A percentile compares a stretch with the other conserved stretches of the same genome.
Evolutionary conservation across 2,888 invertebrate genomes (phyloP).

Genomic region (Dexiosoma caninum): DNA sequence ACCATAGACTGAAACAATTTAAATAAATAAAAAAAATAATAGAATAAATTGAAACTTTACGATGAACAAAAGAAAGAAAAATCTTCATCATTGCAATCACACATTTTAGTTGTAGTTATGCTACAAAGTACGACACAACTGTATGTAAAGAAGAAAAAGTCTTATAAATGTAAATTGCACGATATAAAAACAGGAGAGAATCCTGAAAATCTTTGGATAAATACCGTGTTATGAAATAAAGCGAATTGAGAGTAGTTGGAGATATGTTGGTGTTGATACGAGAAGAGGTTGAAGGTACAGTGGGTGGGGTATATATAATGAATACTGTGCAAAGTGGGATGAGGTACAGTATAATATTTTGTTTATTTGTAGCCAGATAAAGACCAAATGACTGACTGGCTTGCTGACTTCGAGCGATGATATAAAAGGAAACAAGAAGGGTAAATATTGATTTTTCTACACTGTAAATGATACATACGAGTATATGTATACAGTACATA

Average conservation of each 20-base stretch:
- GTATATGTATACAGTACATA: too few species aligned
- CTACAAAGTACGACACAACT: slow-evolving; percentile 3
- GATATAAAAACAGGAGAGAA: slow-evolving; percentile 21
- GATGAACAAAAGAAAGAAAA: too few species aligned
- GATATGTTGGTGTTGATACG: slow-evolving; percentile 4
- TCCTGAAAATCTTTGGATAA: slow-evolving; percentile 42
- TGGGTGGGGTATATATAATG: background rate
- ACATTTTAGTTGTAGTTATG: background rate
- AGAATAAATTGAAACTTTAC: too few species aligned
- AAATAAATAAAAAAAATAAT: too few species aligned
- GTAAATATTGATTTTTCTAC: slow-evolving; percentile 60
- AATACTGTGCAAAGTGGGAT: background rate
- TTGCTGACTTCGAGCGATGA: background rate
- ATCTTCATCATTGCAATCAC: too few species aligned
- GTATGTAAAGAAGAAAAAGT: slow-evolving; percentile 31
- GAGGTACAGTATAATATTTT: background rate
- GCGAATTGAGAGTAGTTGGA: background rate
- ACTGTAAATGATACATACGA: background rate
- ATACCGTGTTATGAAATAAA: slow-evolving; percentile 41
- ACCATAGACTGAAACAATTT: too few species aligned
- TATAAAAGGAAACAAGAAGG: slow-evolving; percentile 21
- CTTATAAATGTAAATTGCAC: slow-evolving; percentile 24
- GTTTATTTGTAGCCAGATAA: slow-evolving; percentile 36
- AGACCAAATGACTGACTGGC: slow-evolving; percentile 1
- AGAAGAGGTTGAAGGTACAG: slow-evolving; percentile 25